Evolutionary conservation across 92 coral and sea anemone genomes (phyloP).

Genomic region (Palythoa grandiflora): DNA sequence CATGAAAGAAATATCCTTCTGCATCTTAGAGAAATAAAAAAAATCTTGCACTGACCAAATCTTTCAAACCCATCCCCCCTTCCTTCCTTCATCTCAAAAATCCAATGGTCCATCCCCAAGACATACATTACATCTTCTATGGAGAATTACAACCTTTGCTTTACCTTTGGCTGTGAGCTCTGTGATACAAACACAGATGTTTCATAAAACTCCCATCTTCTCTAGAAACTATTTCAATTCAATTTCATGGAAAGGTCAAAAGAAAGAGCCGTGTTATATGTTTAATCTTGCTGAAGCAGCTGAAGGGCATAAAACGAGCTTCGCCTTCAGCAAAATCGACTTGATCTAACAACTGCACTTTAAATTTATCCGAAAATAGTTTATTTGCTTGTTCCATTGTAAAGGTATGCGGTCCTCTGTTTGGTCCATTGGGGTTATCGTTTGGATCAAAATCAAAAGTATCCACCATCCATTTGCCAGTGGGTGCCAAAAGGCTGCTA

Average conservation of each 20-base stretch:
- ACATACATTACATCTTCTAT: no score
- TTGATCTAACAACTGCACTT: neutral
- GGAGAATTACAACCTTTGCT: no score
- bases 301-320: neutral
- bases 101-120: no score
- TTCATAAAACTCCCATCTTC: no score
- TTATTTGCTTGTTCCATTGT: neutral
- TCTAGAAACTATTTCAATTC: neutral
- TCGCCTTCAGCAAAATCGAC: neutral
- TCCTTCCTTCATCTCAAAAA: no score
- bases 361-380: neutral
- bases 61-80: no score
- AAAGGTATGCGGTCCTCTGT: neutral
- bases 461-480: slow-evolving; percentile 52
- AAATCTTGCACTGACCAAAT: no score
- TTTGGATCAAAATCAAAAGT: slow-evolving; percentile 13
- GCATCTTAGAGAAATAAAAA: no score
- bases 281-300: neutral
- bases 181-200: no score
- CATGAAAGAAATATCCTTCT: no score
- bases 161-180: no score
- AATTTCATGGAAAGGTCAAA: neutral
- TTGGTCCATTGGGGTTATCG: neutral
- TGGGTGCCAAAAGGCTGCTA: slow-evolving; percentile 17
- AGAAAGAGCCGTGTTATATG: neutral